These are phyloP conservation scores for Hypolimnas misippus DNA, from an alignment of 2,888 invertebrate species.

Conservation along the genomic window DNA sequence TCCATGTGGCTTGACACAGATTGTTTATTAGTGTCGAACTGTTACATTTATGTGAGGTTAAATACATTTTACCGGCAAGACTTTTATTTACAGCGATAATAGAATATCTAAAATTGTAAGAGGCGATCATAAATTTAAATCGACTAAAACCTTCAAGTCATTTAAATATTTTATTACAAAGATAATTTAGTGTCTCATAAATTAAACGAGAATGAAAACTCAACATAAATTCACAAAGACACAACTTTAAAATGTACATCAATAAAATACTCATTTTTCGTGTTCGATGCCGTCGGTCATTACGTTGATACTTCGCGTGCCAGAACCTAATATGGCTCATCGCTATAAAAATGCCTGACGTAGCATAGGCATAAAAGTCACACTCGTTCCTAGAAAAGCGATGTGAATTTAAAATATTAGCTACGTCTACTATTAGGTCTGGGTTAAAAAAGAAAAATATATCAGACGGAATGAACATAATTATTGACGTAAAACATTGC, in stretches of 20 bases:
- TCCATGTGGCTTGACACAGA: too few relatives aligned
- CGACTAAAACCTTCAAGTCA: too few relatives aligned
- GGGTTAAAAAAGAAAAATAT: conserved; percentile 9
- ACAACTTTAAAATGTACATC: not conserved
- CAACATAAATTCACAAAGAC: not conserved
- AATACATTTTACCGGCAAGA: too few relatives aligned
- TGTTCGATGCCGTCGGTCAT: conserved; percentile 31
- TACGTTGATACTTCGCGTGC: conserved; percentile 37
- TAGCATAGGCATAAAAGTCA: conserved; percentile 34
- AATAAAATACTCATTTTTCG: conserved; percentile 8
- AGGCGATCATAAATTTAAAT: too few relatives aligned
- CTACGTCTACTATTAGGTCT: conserved; percentile 15
- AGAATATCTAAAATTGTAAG: not conserved
- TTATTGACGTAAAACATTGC: not conserved
- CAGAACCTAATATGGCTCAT: conserved; percentile 41
- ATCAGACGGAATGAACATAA: conserved; percentile 11
- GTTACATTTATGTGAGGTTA: too few relatives aligned
- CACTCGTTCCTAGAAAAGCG: conserved; percentile 34
- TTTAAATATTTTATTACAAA: not conserved
- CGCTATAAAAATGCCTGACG: conserved; percentile 33
- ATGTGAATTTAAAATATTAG: conserved; percentile 22
- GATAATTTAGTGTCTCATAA: too few relatives aligned
- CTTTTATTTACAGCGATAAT: not conserved
- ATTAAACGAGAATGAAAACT: not conserved
- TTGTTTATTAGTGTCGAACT: too few relatives aligned